phyloP scores from a whole-genome alignment of 2,888 invertebrate genomes.

The Neoaliturus tenellus region DNA sequence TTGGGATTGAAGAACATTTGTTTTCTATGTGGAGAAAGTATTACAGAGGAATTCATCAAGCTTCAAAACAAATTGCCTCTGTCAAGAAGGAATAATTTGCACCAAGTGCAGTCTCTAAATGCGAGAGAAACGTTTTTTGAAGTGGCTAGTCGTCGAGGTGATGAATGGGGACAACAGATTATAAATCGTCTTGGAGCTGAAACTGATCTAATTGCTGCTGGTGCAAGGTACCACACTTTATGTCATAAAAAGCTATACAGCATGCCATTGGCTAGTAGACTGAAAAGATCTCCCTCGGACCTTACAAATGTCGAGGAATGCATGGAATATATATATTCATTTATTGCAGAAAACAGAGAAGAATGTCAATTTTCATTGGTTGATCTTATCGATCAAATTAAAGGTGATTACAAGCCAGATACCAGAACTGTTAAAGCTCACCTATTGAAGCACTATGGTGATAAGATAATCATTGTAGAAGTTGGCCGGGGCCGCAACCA shows the following conservation, averaged over 20 bases:
- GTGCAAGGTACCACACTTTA: background rate
- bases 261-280: background rate
- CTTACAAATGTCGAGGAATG: background rate
- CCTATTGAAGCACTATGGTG: background rate
- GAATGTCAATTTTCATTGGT: background rate
- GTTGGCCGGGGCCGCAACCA: background rate
- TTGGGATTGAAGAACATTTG: conserved; percentile 8
- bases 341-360: background rate
- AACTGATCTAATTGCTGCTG: background rate
- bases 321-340: background rate
- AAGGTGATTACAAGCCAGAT: background rate
- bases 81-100: background rate
- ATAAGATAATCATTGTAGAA: background rate
- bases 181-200: conserved; percentile 9
- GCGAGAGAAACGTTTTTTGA: conserved; percentile 1
- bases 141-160: conserved; percentile 14
- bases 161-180: conserved; percentile 17
- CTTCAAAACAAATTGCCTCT: background rate
- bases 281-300: background rate
- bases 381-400: background rate
- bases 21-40: conserved; percentile 27
- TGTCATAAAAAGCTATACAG: conserved; percentile 5
- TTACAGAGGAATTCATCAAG: background rate
- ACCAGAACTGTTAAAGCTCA: conserved; percentile 9
- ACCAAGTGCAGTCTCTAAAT: background rate